Base-by-base conservation (phyloP, 2,113 vertebrate genomes). In the Melozone crissalis region DNA sequence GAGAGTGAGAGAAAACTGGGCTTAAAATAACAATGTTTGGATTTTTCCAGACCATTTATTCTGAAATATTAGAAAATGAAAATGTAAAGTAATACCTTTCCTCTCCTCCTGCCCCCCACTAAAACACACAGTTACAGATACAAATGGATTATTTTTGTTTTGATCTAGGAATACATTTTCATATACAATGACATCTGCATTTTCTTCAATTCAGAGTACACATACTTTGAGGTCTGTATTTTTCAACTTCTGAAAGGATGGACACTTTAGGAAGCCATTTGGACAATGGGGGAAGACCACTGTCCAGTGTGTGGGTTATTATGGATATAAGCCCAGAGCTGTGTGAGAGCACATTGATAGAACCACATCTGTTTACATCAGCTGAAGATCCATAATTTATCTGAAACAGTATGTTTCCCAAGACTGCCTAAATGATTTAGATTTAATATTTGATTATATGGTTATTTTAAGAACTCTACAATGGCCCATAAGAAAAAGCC, bases 41-140 rank as follows among this genome's bases (percentile, higher is more conserved):
- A 86, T 92, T 95, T 95, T 91, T 94, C 80, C 68, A 43, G 59
- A 18, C 33, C 71, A 84, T 90, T 94, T 87, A 84, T 61, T 65
- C 55, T 69, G 54, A 20, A 93, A 91, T 61, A 90, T 62, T 83
- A 90, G 61, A 77, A 96, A 90, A 95, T 59, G 4, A 19, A 55
- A 58, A 31, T 28, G 69, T 66, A 88, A 84, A 80, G 65, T 46
- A 86, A 92, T 65, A 84, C 27, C 1, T 31, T 61, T 73, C 55
- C 44, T 51, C 2, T 11, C 17, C 17, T 28, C 11, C 27, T 6
- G 11, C 47, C 15, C 19, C 35, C 57, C 61, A 55, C 49, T 78
- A 84, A 90, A 55, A 24, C 26, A 81, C 22, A 27, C 22, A 57
- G 62, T 72, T 91, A 84, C 41, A 89, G 23, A 63, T 26, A 61